Evolutionary conservation across 2,888 invertebrate species (phyloP).

Genomic region (Lysandra bellargus): DNA sequence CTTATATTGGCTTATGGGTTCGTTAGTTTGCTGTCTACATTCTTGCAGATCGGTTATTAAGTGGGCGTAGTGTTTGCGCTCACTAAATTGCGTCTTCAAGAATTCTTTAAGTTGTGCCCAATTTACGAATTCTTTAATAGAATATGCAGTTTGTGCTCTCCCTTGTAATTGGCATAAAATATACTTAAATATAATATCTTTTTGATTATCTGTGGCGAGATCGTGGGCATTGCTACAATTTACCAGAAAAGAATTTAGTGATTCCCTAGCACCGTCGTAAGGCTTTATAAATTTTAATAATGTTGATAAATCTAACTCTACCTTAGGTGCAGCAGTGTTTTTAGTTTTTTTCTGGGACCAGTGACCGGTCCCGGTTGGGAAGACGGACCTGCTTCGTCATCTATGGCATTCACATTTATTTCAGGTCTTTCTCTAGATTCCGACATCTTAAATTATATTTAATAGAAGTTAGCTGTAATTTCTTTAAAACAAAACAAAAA

Average conservation of each 20-base stretch:
- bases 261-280: too few relatives aligned
- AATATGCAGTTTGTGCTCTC: neutral
- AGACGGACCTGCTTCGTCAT: too few relatives aligned
- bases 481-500: too few relatives aligned
- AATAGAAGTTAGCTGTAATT: too few relatives aligned
- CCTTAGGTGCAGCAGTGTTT: too few relatives aligned
- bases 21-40: slow-evolving; percentile 36
- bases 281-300: too few relatives aligned
- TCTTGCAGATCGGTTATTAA: neutral
- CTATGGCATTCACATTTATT: too few relatives aligned
- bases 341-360: too few relatives aligned
- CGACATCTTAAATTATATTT: neutral
- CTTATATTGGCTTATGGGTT: slow-evolving; percentile 43
- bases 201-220: neutral
- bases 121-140: neutral
- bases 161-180: neutral
- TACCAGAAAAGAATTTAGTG: too few relatives aligned
- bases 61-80: slow-evolving; percentile 10
- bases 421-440: neutral
- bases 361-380: too few relatives aligned
- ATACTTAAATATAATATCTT: neutral
- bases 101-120: neutral
- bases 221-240: neutral
- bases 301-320: too few relatives aligned
- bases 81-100: neutral